A percentile compares a stretch with the other conserved stretches of the same genome.
phyloP scores from a whole-genome alignment of 1,140 invertebrate species.

The Drosophila sulfurigaster region DNA sequence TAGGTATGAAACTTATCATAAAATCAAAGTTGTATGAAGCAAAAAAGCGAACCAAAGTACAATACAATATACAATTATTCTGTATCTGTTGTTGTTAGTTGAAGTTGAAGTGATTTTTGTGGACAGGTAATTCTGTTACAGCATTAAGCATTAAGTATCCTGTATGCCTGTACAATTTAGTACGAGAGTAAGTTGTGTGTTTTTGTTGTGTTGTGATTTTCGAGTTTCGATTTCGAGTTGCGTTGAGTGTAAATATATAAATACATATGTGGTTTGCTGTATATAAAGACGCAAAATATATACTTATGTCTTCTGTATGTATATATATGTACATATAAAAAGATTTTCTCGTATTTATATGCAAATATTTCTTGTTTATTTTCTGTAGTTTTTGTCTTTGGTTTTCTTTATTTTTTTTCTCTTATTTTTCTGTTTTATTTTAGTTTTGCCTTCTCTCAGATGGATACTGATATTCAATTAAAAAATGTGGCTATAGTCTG shows the following conservation, averaged over 20 bases:
- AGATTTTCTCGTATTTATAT: constrained; percentile 37
- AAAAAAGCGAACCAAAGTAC: constrained; percentile 67
- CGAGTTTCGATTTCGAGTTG: constrained; percentile 1
- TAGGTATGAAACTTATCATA: constrained; percentile 13
- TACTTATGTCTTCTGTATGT: constrained; percentile 51
- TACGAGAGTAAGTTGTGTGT: background rate
- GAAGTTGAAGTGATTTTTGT: constrained; percentile 16
- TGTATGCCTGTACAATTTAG: constrained; percentile 12
- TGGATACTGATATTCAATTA: constrained; percentile 55
- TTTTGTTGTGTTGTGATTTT: constrained; percentile 16
- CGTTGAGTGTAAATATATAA: constrained; percentile 65
- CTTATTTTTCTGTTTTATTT: constrained; percentile 6
- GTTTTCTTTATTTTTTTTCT: too few species aligned
- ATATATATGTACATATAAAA: constrained; percentile 49
- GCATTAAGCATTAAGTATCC: constrained; percentile 19
- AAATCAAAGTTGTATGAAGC: constrained; percentile 53
- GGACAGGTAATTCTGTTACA: constrained; percentile 43
- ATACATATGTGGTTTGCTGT: constrained; percentile 58
- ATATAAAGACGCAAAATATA: constrained; percentile 79
- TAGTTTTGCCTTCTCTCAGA: constrained; percentile 25
- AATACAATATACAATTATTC: constrained; percentile 32
- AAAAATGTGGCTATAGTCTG: constrained; percentile 62
- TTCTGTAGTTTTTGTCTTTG: constrained; percentile 23
- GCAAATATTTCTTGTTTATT: constrained; percentile 34
- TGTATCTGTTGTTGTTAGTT: constrained; percentile 14